These are phyloP conservation scores for Epistrophella euchroma DNA, from an alignment of 2,888 invertebrate genomes.

Conservation along the genomic window DNA sequence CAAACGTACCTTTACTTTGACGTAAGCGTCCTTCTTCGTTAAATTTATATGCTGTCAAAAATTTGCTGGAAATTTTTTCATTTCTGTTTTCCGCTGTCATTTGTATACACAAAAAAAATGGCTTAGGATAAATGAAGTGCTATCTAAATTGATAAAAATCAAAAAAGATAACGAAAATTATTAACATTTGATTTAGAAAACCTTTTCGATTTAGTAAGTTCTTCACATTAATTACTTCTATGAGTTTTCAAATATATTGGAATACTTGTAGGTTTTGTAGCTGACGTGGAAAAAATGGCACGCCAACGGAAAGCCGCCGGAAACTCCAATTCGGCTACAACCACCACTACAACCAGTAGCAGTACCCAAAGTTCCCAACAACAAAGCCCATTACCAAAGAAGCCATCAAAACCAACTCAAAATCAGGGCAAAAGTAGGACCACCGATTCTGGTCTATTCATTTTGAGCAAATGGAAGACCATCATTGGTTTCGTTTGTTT, in stretches of 20 bases:
- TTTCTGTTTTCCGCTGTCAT: slow-evolving; percentile 47
- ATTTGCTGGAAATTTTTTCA: background rate
- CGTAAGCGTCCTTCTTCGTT: background rate
- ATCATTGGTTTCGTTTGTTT: slow-evolving; percentile 87
- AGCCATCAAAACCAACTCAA: slow-evolving; percentile 47
- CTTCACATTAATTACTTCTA: background rate
- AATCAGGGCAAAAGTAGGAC: slow-evolving; percentile 21
- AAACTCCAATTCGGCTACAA: slow-evolving; percentile 52
- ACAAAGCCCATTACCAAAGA: slow-evolving; percentile 62
- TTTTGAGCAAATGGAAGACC: slow-evolving; percentile 86
- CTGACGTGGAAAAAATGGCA: slow-evolving; percentile 69
- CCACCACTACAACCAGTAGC: slow-evolving; percentile 67
- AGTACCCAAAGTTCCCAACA: slow-evolving; percentile 67
- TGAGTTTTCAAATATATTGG: too few relatives aligned
- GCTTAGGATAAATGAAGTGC: slow-evolving; percentile 19
- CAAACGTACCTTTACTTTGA: background rate
- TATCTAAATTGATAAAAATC: slow-evolving; percentile 39
- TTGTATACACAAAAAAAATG: slow-evolving; percentile 68
- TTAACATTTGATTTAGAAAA: slow-evolving; percentile 11
- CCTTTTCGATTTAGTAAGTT: slow-evolving; percentile 45
- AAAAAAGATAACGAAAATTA: slow-evolving; percentile 33
- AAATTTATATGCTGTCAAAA: background rate
- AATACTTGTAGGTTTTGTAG: slow-evolving; percentile 16
- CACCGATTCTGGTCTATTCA: slow-evolving; percentile 76
- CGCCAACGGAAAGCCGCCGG: slow-evolving; percentile 65